Evolutionary conservation across 2,797 vertebrate species (phyloP).

Genomic region (Pantherophis vulpinus): DNA sequence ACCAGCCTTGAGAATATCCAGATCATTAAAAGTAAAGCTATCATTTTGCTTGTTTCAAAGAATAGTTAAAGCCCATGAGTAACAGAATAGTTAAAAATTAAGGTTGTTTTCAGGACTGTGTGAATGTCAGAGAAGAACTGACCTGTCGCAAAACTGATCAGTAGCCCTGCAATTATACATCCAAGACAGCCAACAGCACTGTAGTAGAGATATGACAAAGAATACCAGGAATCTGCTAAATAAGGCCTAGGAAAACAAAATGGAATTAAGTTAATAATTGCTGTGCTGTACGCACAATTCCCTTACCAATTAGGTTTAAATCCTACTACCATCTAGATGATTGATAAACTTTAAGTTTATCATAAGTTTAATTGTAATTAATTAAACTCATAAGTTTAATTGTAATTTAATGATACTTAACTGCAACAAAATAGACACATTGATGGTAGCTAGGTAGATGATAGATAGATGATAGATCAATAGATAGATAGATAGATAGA

Average conservation of each 20-base stretch:
- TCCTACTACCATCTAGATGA: neutral
- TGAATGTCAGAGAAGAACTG: conserved; percentile 15
- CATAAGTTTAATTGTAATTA: neutral
- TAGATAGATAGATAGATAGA: too few relatives aligned
- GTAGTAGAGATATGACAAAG: conserved; percentile 81
- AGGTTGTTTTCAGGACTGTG: neutral
- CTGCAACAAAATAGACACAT: neutral
- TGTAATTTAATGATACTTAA: neutral
- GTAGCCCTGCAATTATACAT: conserved; percentile 63
- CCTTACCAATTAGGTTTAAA: neutral
- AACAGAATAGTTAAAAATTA: neutral
- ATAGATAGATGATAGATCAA: neutral
- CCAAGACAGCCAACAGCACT: conserved; percentile 77
- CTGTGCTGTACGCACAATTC: neutral
- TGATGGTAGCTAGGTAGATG: too few relatives aligned
- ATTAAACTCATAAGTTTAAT: neutral
- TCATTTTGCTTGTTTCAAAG: neutral
- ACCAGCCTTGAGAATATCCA: neutral
- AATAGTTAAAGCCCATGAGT: neutral
- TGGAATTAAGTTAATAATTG: neutral
- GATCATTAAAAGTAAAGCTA: neutral
- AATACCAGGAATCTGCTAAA: conserved; percentile 81
- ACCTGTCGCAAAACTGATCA: conserved; percentile 82
- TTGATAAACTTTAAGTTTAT: neutral
- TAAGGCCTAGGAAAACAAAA: conserved; percentile 63